Base-by-base conservation (phyloP, 2,797 vertebrate species). In the Merluccius polli region DNA sequence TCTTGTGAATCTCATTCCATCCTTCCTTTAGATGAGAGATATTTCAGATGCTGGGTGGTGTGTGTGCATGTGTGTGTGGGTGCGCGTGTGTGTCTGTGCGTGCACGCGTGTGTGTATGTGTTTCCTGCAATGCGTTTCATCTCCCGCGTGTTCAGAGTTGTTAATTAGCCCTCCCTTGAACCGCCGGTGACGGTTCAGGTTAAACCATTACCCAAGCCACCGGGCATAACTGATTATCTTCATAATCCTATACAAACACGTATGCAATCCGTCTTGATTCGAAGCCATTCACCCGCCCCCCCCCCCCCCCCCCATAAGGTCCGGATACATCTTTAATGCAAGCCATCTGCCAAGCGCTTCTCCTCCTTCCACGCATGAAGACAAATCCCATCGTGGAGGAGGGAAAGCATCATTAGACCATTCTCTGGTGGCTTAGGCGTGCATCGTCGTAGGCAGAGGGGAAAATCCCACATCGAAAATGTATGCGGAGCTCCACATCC, bases 341-440 rank as follows among this genome's bases (percentile, higher is more conserved):
- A 3, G 3, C 8, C 33, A 8, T 35, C 8, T 35, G 3, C 33
- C 33, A 3, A 35, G 33, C 33, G 3, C 33, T 35, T 8, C 33
- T 35, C 33, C 33, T 8, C 3, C 3, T 35, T 35, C 73, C 21
- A 78, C 76, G 75, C 85, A 70, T 78, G 77, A 74, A 67, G 78
- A 82, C 78, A 48, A 67, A 68, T 63, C 38, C 84, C 85, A 85
- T 18, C 3, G 27, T 85, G 79, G 81, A 76, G 86, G 79, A 75
- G 6, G 15, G 16, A 78, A 78, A 73, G 18, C 81, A 79, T 85
- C 87, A 87, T 86, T 79, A 87, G 73, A 82, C 79, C 74, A 52
- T 78, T 87, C 86, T 85, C 84, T 92, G 52, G 9, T 11, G 59
- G 59, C 91, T 92, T 91, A 89, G 87, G 82, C 82, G 82, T 13